Percentiles rank a stretch among this genome's conserved stretches.
These are phyloP conservation scores for Tiliacea citrago DNA, from an alignment of 2,888 invertebrate genomes.

Conservation along the genomic window DNA sequence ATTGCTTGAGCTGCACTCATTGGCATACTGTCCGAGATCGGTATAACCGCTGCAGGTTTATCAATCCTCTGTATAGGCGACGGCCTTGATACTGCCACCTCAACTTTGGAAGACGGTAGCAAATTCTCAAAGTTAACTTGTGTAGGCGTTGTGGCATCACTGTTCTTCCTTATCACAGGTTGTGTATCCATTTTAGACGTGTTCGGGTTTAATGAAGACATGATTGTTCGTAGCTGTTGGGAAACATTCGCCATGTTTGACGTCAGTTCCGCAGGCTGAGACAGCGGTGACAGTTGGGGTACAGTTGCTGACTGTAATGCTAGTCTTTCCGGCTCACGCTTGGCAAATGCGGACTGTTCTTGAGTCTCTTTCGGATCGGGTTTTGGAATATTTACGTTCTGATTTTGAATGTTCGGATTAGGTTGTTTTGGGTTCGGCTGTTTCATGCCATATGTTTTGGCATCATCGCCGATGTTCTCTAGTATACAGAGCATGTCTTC, in stretches of 20 bases:
- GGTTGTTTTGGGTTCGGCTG: slow-evolving; percentile 71
- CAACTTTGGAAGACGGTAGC: slow-evolving; percentile 88
- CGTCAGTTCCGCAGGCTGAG: slow-evolving; percentile 93
- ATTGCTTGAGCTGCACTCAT: slow-evolving; percentile 84
- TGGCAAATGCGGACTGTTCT: slow-evolving; percentile 78
- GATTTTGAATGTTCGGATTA: slow-evolving; percentile 68
- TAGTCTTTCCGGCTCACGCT: slow-evolving; percentile 81
- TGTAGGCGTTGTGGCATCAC: slow-evolving; percentile 83
- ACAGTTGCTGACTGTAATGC: slow-evolving; percentile 89
- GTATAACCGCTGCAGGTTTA: slow-evolving; percentile 75
- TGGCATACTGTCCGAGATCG: slow-evolving; percentile 77
- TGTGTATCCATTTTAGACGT: slow-evolving; percentile 88
- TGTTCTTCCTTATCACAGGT: slow-evolving; percentile 87
- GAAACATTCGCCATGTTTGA: slow-evolving; percentile 94
- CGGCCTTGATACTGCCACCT: slow-evolving; percentile 83
- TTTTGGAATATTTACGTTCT: slow-evolving; percentile 67
- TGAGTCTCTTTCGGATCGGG: slow-evolving; percentile 77
- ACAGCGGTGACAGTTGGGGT: slow-evolving; percentile 93
- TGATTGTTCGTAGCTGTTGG: slow-evolving; percentile 92
- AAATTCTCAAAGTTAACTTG: slow-evolving; percentile 89
- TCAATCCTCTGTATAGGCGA: slow-evolving; percentile 84
- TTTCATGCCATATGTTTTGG: slow-evolving; percentile 80
- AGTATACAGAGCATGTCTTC: slow-evolving; percentile 93
- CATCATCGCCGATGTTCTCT: slow-evolving; percentile 91
- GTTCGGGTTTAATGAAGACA: slow-evolving; percentile 91